Evolutionary conservation across 2,797 vertebrate genomes (phyloP), one percentile per base, ranked within the genome.

Genomic region (Rhinogobio ventralis): DNA sequence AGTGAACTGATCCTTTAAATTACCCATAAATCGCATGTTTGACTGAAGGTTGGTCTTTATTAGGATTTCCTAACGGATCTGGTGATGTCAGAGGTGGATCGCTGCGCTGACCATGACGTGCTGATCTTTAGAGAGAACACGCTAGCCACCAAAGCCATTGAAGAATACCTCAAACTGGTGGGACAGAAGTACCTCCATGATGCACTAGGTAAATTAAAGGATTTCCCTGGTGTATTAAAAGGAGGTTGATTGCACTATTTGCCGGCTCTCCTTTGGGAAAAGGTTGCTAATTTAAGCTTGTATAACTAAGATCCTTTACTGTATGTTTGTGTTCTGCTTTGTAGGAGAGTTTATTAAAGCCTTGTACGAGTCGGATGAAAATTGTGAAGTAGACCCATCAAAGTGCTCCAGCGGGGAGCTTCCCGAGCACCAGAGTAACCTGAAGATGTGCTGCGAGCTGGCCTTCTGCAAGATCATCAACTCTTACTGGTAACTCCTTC

Each of bases 381-480:
- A 97, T 93, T 99, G 98, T 81, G 98, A 99, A 94, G 98, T 96
- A 2, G 98, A 99, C 88, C 97, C 97, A n/a, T 95, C 95, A 66
- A 97, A 96, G 73, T 98, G 97, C 89, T 94, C 95, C 0, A 91
- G 91, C 55, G 92, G 89, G 20, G 96, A 98, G 49, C 92, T 99
- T 81, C 46, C 94, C 0, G 98, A 99, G 81, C 96, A 99, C 88
- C 98, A 97, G 93, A 96, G 96, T 83, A 99, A 99, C 94, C 93
- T 99, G 92, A 99, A 98, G 92, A 99, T 99, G 98, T 99, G 98
- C 89, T 99, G 98, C 66, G 98, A 99, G 91, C 94, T 99, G 88
- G 97, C 97, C 11, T 98, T 99, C 95, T 99, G 97, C 96, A 99
- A 99, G 93, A 98, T 99, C 93, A 97, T 99, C 94, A 98, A 99